Evolutionary conservation across 30 jellyfish, hydroid and myxozoan species (phyloP), one percentile per base, ranked within the genome.

Genomic region (Turritopsis dohrnii): DNA sequence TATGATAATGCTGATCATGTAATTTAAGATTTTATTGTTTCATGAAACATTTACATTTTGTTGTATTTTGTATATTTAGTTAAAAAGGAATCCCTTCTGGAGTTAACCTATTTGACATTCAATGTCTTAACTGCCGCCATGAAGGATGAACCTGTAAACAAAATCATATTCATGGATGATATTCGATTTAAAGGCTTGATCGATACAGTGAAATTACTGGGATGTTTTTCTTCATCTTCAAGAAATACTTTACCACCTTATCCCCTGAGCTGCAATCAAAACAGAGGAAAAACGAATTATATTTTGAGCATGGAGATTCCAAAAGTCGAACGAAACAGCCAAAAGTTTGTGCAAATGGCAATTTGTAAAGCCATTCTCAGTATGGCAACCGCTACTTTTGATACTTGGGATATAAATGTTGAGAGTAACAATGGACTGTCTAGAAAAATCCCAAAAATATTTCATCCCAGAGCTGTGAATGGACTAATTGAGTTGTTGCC

Each of bases 131-230:
- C 96, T 17, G 90, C 95, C 1, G 96, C 98, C 18, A 92, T 92
- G 98, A 91, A 92, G 81, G 98, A 92, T 71, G 98, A 92, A 76
- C 98, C 98, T 16, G 71, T 88, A 52, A 92, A 88, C 75, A 90
- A 87, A 60, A 87, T 88, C 52, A 84, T 92, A 22, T 92, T 87
- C 83, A 92, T 92, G 96, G 98, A 92, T 74, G 95, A 88, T 90
- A 94, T 93, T 41, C 96, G 98, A 22, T 93, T 93, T 79, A 88
- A 88, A 85, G 97, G 98, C 8, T 83, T 93, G 74, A 88, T 95
- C 1, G 98, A 93, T 26, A 93, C 98, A 21, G 65, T 93, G 29
- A 84, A 85, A 71, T 94, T 93, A 0, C 90, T 93, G 19, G 98
- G 98, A 25, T 93, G 98, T 84, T 93, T 93, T 84, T 41, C 9